Percentiles rank a stretch among this genome's conserved stretches.
Evolutionary conservation across 2,113 vertebrate genomes (phyloP).

Genomic region (Accipiter virgatus): DNA sequence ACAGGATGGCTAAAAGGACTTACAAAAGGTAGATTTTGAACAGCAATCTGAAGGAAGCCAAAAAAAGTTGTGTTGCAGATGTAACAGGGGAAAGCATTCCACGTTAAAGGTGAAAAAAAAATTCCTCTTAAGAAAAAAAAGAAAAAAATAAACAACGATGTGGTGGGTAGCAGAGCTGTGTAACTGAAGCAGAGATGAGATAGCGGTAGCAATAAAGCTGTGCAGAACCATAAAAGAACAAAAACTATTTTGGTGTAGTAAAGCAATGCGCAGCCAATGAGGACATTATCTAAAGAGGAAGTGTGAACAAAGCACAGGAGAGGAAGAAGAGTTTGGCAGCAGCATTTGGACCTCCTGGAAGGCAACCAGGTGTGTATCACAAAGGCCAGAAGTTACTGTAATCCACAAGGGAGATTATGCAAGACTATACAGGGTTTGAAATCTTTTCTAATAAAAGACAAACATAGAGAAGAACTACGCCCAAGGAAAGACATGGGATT

Average conservation of each 20-base stretch:
- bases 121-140: not conserved
- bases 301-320: not conserved
- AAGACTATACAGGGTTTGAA: not conserved
- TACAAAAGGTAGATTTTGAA: not conserved
- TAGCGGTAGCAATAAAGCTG: not conserved
- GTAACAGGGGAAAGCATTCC: not conserved
- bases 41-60: not conserved
- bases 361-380: not conserved
- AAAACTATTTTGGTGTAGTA: not conserved
- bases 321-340: not conserved
- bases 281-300: not conserved
- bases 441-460: not conserved
- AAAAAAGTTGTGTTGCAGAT: not conserved
- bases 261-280: not conserved
- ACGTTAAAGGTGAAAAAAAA: not conserved
- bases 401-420: not conserved
- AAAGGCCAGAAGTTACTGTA: not conserved
- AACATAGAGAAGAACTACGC: not conserved
- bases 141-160: not conserved
- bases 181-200: not conserved
- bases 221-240: not conserved
- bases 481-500: not conserved
- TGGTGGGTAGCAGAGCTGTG: not conserved
- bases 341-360: not conserved
- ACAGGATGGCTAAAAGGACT: not conserved